Base-by-base conservation (phyloP, 2,797 vertebrate genomes). In the Natrix natrix region DNA sequence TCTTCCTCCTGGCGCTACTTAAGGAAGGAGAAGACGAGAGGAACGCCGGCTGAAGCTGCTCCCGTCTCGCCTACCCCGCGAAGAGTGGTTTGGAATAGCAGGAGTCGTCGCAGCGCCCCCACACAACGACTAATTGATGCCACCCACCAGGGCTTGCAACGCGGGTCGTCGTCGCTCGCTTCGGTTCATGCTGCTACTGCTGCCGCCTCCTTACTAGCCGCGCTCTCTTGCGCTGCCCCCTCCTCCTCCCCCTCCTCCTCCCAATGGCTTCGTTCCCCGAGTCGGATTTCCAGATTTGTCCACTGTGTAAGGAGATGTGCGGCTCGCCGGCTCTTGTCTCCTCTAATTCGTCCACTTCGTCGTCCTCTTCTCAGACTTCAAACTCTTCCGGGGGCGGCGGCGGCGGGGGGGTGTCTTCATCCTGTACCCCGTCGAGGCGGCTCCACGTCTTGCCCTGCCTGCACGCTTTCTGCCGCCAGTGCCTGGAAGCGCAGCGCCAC, bases 381-480 rank as follows among this genome's bases (percentile, higher is more conserved):
- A 97, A 97, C 94, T 99, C 98, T 95, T 99, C 98, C 93, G 98
- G 93, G 52, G 93, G 97, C 83, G 96, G 97, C 61, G 94, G 96
- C 86, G 88, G 95, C 91, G 91, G 91, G 32, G 87, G 55, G 8
- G 48, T 52, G 48, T 92, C 92, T 3, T 90, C 87, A 24, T 88
- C 97, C 37, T 96, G 96, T 94, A 97, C 98, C 94, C 97, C 98
- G 94, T 97, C 97, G 95, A 98, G 98, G 96, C 98, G 98, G 96
- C 98, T 99, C 12, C 99, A 98, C 94, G 98, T 99, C 95, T 97
- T 99, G 94, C 99, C 98, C 93, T 99, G 99, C 97, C 97, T 99
- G 94, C 99, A 99, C 92, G 98, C 99, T 95, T 99, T 99, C 97
- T 99, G 99, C 97, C 98, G 98, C 97, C 98, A 98, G 97, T 99